Evolutionary conservation across 2,113 vertebrate species (phyloP).

Genomic region (Archocentrus centrarchus): DNA sequence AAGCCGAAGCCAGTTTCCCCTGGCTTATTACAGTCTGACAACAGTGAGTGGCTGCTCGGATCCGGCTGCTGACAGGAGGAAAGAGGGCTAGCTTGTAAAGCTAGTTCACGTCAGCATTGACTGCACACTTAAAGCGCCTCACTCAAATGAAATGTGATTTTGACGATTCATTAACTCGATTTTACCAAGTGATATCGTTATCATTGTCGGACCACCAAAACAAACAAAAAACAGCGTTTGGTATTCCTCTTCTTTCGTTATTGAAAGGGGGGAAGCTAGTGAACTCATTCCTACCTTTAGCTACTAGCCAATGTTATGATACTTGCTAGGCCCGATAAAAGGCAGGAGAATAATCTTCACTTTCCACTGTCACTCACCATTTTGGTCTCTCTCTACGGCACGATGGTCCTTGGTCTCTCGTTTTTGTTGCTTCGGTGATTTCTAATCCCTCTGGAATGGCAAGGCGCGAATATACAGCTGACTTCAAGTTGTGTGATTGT

Average conservation of each 20-base stretch:
- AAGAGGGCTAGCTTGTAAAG: constrained; percentile 44
- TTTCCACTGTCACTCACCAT: constrained; percentile 67
- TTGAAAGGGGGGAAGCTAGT: constrained; percentile 2
- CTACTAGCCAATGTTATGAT: constrained; percentile 64
- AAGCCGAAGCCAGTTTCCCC: not conserved
- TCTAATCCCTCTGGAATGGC: constrained; percentile 29
- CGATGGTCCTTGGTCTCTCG: constrained; percentile 39
- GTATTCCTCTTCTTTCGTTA: constrained; percentile 3
- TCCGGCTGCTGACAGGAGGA: constrained; percentile 53
- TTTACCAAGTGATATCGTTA: not conserved
- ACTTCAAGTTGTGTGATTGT: constrained; percentile 43
- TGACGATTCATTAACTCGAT: not conserved
- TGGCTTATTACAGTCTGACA: constrained; percentile 31
- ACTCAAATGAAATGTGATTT: not conserved
- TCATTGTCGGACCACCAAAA: not conserved
- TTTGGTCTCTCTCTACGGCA: constrained; percentile 57
- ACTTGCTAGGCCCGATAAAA: constrained; percentile 56
- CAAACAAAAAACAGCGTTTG: not conserved
- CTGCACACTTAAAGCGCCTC: not conserved
- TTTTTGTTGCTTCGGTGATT: constrained; percentile 6
- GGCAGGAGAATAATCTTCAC: not conserved
- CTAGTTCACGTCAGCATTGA: constrained; percentile 63
- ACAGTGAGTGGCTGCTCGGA: constrained; percentile 31
- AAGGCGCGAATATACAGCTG: constrained; percentile 17
- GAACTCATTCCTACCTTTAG: constrained; percentile 32